Evolutionary conservation across 2,888 invertebrate species (phyloP).

Genomic region (Bugulina stolonifera): DNA sequence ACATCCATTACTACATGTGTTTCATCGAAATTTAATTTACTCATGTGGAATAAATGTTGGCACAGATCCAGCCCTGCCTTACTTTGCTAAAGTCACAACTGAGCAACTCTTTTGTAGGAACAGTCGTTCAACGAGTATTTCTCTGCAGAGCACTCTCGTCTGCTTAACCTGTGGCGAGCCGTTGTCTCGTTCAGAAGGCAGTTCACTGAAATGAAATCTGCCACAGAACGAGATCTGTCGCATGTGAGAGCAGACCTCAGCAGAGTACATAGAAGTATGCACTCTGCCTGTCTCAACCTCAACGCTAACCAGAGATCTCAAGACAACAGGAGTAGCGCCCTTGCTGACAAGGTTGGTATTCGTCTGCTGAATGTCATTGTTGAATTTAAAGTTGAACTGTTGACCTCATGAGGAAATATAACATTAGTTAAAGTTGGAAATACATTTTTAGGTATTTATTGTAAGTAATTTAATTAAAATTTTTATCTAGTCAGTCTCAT

Average conservation of each 20-base stretch:
- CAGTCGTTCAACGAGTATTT: constrained; percentile 91
- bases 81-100: no score
- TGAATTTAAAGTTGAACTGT: no score
- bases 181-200: constrained; percentile 82
- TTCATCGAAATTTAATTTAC: no score
- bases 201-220: constrained; percentile 80
- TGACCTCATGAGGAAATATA: background rate
- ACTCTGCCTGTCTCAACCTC: constrained; percentile 63
- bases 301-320: constrained; percentile 53
- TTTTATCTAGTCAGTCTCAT: no score
- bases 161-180: constrained; percentile 84
- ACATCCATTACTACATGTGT: no score
- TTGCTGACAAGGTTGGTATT: constrained; percentile 14
- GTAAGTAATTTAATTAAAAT: background rate
- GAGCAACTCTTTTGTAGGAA: background rate
- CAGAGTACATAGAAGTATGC: constrained; percentile 66
- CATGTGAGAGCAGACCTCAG: constrained; percentile 67
- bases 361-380: no score
- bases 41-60: no score
- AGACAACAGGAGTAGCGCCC: constrained; percentile 46
- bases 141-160: constrained; percentile 81
- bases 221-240: constrained; percentile 78
- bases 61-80: no score
- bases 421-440: background rate
- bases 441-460: background rate